Evolutionary conservation across 2,888 invertebrate genomes (phyloP).

Genomic region (Mesorhabditis spiculigera): DNA sequence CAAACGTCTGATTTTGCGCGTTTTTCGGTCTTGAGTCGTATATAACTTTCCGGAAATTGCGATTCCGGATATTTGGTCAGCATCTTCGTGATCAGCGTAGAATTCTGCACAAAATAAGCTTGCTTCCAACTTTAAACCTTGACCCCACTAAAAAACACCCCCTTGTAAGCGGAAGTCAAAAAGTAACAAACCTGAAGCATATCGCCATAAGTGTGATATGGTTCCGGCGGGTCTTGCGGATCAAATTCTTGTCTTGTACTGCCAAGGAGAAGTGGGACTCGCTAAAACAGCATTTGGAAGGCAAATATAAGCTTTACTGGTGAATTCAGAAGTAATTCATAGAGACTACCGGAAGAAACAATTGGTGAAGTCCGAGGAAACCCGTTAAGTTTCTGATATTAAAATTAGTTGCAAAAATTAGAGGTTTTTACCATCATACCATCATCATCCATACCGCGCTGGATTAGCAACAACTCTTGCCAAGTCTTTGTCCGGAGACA

Average conservation of each 20-base stretch:
- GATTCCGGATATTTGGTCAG: no score
- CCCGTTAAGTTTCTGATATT: neutral
- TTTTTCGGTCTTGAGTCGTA: no score
- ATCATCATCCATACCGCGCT: neutral
- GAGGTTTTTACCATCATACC: neutral
- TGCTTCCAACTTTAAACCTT: no score
- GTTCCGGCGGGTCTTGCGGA: neutral
- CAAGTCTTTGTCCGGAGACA: constrained; percentile 4
- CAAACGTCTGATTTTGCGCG: no score
- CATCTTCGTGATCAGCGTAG: no score
- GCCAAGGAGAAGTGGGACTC: neutral
- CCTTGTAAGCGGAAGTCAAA: no score
- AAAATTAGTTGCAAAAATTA: neutral
- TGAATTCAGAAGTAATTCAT: neutral
- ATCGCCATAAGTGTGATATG: neutral
- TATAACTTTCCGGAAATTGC: no score
- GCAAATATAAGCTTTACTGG: constrained; percentile 2
- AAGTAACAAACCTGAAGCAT: neutral
- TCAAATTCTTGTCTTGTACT: constrained; percentile 1
- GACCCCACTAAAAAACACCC: no score
- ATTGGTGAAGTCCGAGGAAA: neutral
- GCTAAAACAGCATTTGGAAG: neutral
- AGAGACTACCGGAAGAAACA: neutral
- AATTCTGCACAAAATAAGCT: no score
- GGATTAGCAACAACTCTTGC: neutral